Conservation (phyloP, 2,113 vertebrate species). For the Syngnathus scovelli region DNA sequence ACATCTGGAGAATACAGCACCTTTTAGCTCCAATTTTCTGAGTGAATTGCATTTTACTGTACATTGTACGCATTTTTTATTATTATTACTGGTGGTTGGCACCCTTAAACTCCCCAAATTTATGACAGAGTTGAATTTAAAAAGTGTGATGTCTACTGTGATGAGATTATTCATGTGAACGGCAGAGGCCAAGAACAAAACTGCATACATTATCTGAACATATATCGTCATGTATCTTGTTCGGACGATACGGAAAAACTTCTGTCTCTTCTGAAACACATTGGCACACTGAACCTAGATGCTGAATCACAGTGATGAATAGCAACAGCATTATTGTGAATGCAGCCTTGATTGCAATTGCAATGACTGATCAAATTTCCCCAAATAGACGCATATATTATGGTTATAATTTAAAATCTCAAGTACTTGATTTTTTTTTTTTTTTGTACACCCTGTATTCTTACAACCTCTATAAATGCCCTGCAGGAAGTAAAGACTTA, state of each 20-base stretch:
- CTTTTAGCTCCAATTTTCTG: neutral
- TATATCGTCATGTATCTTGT: neutral
- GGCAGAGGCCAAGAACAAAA: neutral
- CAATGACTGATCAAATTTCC: slow-evolving; percentile 1
- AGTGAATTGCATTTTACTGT: neutral
- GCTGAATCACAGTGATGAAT: neutral
- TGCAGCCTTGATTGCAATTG: neutral
- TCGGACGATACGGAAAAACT: neutral
- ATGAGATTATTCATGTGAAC: neutral
- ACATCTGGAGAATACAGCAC: neutral
- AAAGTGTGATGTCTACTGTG: neutral
- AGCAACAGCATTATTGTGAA: neutral
- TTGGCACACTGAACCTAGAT: neutral
- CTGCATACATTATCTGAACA: neutral
- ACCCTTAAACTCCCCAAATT: neutral
- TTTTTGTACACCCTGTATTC: slow-evolving; percentile 9
- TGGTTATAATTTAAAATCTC: neutral
- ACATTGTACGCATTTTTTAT: no score
- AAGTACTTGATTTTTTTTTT: neutral
- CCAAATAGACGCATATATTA: neutral
- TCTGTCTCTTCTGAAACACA: neutral
- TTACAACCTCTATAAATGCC: slow-evolving; percentile 12
- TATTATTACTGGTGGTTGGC: neutral
- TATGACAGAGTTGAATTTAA: neutral
- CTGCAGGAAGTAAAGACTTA: slow-evolving; percentile 25